Conservation (phyloP, 2,888 invertebrate species). For the Protonemura montana region DNA sequence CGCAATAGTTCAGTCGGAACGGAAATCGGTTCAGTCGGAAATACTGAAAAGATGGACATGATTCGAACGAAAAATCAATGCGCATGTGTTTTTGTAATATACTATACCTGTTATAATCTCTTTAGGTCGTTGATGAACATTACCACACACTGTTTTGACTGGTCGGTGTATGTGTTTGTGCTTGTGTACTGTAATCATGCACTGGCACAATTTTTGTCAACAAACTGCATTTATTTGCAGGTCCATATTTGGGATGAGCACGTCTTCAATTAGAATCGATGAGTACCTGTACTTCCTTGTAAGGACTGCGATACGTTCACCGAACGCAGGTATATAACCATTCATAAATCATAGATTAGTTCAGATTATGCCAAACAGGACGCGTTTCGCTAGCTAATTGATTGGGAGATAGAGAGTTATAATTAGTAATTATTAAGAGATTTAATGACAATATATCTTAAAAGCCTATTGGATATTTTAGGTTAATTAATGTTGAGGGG, state of each 20-base stretch:
- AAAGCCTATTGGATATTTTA: background rate
- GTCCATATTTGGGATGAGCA: background rate
- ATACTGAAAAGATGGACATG: too few species aligned
- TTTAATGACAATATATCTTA: background rate
- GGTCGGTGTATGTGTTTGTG: background rate
- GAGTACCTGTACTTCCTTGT: background rate
- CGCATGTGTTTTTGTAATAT: too few species aligned
- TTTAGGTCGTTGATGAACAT: background rate
- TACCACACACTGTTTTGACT: background rate
- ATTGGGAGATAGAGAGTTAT: background rate
- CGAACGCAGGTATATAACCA: background rate
- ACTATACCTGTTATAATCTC: too few species aligned
- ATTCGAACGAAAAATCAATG: too few species aligned
- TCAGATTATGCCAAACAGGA: background rate
- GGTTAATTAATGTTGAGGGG: background rate
- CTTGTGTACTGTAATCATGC: background rate
- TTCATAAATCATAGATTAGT: background rate
- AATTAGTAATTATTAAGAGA: background rate
- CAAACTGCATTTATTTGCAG: background rate
- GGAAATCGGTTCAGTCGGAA: too few species aligned
- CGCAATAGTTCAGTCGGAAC: too few species aligned
- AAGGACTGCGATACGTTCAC: background rate
- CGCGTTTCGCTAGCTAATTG: background rate
- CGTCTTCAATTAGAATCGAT: slow-evolving; percentile 20
- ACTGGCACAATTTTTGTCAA: slow-evolving; percentile 19